These are phyloP conservation scores for Chinchilla lanigera DNA, from an alignment of 2,113 vertebrate genomes.

Conservation along the genomic window DNA sequence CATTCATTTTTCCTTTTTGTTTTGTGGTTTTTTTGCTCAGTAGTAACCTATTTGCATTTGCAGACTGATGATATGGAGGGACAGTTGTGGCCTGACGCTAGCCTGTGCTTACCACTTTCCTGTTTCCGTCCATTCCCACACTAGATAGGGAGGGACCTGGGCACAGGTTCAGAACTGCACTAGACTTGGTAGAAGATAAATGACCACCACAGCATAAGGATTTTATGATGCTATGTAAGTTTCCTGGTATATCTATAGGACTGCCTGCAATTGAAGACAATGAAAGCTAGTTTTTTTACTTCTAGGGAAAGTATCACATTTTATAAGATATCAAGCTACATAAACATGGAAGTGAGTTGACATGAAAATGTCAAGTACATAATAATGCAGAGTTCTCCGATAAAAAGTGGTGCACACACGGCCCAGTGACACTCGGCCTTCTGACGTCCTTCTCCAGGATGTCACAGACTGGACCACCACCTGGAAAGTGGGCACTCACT, in stretches of 20 bases:
- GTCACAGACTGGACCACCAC: not conserved
- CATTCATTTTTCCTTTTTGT: not conserved
- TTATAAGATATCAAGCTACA: not conserved
- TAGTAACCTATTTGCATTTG: not conserved
- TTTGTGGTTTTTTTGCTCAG: not conserved
- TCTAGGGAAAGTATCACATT: not conserved
- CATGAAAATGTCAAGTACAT: not conserved
- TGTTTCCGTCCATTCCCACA: not conserved
- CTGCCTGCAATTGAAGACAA: not conserved
- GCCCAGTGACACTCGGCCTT: fast-evolving
- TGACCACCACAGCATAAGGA: not conserved
- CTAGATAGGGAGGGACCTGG: not conserved
- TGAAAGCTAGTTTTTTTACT: not conserved
- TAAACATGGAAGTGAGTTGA: not conserved
- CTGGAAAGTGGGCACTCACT: not conserved
- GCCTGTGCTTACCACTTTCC: not conserved
- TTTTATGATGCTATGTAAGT: not conserved
- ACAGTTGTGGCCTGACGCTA: not conserved
- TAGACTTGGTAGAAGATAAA: not conserved
- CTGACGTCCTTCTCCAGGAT: not conserved
- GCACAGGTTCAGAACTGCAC: not conserved
- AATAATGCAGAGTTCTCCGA: not conserved
- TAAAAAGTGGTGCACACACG: fast-evolving
- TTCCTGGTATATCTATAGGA: not conserved
- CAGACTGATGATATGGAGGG: not conserved